Conservation (phyloP, 2,888 invertebrate species). For the Drosophila mimica region DNA sequence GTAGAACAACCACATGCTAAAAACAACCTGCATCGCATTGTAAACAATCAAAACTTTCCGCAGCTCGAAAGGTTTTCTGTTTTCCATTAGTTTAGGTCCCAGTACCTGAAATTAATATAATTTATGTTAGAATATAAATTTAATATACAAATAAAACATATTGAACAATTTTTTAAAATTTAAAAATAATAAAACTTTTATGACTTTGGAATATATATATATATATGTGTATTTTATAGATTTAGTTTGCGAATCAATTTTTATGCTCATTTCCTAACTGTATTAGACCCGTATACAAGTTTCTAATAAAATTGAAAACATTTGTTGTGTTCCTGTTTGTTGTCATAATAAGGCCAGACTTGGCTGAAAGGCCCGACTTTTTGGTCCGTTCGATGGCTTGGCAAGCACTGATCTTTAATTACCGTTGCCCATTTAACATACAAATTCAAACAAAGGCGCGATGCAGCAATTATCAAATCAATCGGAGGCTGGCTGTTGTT, state of each 20-base stretch:
- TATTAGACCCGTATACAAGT: background rate
- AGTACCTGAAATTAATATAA: conserved; percentile 85
- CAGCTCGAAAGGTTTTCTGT: conserved; percentile 92
- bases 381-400: background rate
- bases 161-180: no score
- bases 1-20: conserved; percentile 86
- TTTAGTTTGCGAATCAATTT: background rate
- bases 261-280: background rate
- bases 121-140: background rate
- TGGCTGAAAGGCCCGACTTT: background rate
- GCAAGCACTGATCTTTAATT: conserved; percentile 48
- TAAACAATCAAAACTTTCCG: conserved; percentile 91
- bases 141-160: no score
- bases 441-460: conserved; percentile 64
- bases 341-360: background rate
- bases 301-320: background rate
- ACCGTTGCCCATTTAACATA: conserved; percentile 40
- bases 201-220: background rate
- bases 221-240: no score
- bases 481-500: conserved; percentile 52
- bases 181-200: background rate
- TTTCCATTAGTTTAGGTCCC: conserved; percentile 94
- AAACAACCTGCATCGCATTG: conserved; percentile 91
- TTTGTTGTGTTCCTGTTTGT: no score
- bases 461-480: conserved; percentile 75